These are phyloP conservation scores for Sparidentex hasta DNA, from an alignment of 2,797 vertebrate genomes.

Conservation along the genomic window DNA sequence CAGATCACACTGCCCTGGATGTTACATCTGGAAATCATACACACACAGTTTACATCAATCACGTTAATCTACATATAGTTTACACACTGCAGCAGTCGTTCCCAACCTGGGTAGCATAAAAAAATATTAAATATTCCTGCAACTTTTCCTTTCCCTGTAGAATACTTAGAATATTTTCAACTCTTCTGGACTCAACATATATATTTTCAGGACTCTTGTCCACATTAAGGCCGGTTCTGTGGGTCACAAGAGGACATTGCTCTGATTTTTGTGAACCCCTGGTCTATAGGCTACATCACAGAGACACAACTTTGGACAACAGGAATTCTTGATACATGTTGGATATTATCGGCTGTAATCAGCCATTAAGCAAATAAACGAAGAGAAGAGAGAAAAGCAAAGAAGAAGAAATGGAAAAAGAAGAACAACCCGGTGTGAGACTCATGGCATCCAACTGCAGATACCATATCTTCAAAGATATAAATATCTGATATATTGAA, in stretches of 20 bases:
- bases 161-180: not conserved
- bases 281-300: not conserved
- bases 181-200: not conserved
- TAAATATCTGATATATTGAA: no score
- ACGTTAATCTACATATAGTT: not conserved
- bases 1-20: slow-evolving; percentile 96
- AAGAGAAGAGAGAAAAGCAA: no score
- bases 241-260: not conserved
- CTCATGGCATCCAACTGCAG: no score
- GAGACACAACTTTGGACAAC: not conserved
- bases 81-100: not conserved
- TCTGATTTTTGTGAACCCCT: not conserved
- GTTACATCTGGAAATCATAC: slow-evolving; percentile 86
- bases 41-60: slow-evolving; percentile 7
- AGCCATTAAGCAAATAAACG: no score
- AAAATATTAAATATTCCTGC: not conserved
- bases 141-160: not conserved
- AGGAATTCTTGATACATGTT: no score
- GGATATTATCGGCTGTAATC: no score
- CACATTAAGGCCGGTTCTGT: not conserved
- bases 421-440: no score
- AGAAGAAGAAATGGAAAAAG: no score
- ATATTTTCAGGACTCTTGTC: not conserved
- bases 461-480: no score
- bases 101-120: not conserved